These are phyloP conservation scores for Drosophila kuntzei DNA, from an alignment of 2,888 invertebrate species.

Conservation along the genomic window DNA sequence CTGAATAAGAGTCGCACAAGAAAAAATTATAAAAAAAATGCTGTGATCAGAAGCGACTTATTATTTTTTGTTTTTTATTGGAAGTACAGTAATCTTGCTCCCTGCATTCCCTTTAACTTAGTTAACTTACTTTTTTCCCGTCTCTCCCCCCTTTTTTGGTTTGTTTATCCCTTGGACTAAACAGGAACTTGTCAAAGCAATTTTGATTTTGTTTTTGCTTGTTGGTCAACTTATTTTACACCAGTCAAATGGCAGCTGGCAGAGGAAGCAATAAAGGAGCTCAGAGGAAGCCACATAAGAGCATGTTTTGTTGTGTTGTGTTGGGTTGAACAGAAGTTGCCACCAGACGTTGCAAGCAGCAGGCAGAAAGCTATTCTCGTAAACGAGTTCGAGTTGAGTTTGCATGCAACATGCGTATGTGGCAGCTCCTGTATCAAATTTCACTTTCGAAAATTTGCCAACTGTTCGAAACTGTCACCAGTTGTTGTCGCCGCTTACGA, in stretches of 20 bases:
- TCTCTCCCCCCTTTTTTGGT: neutral
- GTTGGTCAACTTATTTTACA: conserved; percentile 47
- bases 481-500: conserved; percentile 53
- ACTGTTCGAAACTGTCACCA: conserved; percentile 63
- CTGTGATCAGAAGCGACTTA: neutral
- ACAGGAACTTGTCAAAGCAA: conserved; percentile 33
- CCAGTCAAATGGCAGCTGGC: conserved; percentile 1
- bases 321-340: conserved; percentile 41
- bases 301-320: conserved; percentile 25
- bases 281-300: conserved; percentile 49
- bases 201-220: conserved; percentile 50
- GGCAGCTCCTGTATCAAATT: conserved; percentile 59
- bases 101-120: too few relatives aligned
- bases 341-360: conserved; percentile 42
- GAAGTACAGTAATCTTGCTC: neutral
- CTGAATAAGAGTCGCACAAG: too few relatives aligned
- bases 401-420: conserved; percentile 34
- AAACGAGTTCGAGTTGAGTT: conserved; percentile 2
- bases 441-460: conserved; percentile 71
- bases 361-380: neutral
- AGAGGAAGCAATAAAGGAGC: conserved; percentile 56
- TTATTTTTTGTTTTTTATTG: neutral
- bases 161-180: neutral
- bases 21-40: neutral
- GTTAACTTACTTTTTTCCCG: neutral